Conservation (phyloP, 2,797 vertebrate species). For the Lacerta agilis region DNA sequence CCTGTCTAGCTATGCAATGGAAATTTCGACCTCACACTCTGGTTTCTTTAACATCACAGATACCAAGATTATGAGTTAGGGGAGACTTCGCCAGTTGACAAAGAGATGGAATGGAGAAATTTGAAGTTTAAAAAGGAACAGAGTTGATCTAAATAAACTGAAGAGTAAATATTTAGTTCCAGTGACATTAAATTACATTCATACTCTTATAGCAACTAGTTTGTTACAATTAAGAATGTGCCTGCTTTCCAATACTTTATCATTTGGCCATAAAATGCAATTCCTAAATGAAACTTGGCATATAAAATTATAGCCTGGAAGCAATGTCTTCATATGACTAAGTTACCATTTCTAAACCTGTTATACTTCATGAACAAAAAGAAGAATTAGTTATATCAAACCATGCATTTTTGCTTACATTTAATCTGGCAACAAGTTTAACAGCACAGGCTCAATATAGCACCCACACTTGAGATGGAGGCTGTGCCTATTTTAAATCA, state of each 20-base stretch:
- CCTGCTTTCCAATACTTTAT: conserved; percentile 49
- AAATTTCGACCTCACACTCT: conserved; percentile 80
- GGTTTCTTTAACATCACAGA: conserved; percentile 80
- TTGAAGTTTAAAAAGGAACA: conserved; percentile 66
- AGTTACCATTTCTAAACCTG: conserved; percentile 29
- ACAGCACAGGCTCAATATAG: conserved; percentile 19
- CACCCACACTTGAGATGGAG: conserved; percentile 15
- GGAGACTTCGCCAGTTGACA: conserved; percentile 58
- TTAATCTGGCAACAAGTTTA: conserved; percentile 9
- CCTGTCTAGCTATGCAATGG: conserved; percentile 79
- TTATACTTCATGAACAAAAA: conserved; percentile 45
- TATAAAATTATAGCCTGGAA: conserved; percentile 32
- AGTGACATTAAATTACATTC: conserved; percentile 61
- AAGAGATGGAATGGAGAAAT: conserved; percentile 67
- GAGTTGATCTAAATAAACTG: conserved; percentile 67
- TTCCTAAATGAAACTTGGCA: conserved; percentile 60
- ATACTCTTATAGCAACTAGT: conserved; percentile 65
- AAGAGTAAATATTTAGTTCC: conserved; percentile 75
- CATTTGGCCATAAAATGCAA: conserved; percentile 58
- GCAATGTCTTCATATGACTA: conserved; percentile 40
- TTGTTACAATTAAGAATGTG: conserved; percentile 68
- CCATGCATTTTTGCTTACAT: conserved; percentile 23
- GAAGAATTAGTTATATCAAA: conserved; percentile 34
- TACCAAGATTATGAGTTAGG: conserved; percentile 70
- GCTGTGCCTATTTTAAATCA: conserved; percentile 26